These are phyloP conservation scores for Psittacus erithacus DNA, from an alignment of 2,113 vertebrate species.

Conservation along the genomic window DNA sequence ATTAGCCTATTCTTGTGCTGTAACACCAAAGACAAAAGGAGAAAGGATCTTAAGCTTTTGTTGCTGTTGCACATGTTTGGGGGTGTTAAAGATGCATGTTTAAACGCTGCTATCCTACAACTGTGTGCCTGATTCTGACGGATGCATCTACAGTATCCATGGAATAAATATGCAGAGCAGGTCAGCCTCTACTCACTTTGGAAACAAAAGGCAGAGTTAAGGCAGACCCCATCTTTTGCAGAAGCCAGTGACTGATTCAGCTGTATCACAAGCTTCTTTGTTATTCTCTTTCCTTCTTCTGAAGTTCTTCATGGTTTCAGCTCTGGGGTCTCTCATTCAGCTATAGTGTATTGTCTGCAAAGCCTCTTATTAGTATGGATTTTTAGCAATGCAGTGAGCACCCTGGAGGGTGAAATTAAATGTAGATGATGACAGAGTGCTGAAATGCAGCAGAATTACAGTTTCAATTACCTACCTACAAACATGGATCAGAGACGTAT, in stretches of 20 bases:
- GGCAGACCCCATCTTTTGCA: neutral
- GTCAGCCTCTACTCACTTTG: neutral
- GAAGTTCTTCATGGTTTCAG: neutral
- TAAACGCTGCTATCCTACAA: neutral
- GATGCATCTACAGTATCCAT: neutral
- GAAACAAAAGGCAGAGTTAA: neutral
- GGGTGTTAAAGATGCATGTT: neutral
- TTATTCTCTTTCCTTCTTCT: neutral
- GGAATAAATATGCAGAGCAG: neutral
- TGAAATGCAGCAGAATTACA: conserved; percentile 62
- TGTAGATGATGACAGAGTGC: conserved; percentile 41
- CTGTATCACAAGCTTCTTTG: neutral
- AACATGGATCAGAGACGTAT: conserved; percentile 34
- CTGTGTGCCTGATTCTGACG: neutral
- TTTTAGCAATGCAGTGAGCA: conserved; percentile 21
- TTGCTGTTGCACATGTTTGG: neutral
- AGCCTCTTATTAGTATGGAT: conserved; percentile 23
- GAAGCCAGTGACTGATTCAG: neutral
- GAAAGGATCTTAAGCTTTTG: neutral
- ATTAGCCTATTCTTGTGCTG: neutral
- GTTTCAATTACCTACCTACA: conserved; percentile 57
- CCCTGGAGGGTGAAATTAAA: conserved; percentile 49
- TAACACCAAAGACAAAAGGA: neutral
- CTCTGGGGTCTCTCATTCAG: neutral
- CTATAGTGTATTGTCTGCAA: neutral